Percentiles rank a stretch among this genome's conserved stretches.
Evolutionary conservation across 2,797 vertebrate genomes (phyloP).

Genomic region (Psittacula derbiana): DNA sequence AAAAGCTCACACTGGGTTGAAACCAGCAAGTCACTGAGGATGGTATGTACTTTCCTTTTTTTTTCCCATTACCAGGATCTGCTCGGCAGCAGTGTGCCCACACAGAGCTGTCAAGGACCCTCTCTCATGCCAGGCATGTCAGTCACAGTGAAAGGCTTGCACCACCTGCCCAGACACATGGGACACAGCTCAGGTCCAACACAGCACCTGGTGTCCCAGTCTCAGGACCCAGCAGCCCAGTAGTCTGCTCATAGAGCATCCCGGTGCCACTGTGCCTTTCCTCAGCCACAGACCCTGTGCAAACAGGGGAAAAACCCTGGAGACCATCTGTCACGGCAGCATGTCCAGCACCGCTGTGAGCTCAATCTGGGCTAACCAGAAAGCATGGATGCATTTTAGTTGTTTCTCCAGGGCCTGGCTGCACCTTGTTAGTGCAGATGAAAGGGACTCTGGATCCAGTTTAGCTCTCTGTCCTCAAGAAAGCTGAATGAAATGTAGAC

Average conservation of each 20-base stretch:
- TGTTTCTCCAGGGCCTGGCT: neutral
- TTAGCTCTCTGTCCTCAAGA: neutral
- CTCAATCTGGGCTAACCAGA: neutral
- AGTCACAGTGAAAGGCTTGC: neutral
- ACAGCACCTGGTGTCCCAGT: fast-evolving
- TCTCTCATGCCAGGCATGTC: neutral
- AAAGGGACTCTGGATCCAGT: neutral
- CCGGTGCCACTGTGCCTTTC: fast-evolving
- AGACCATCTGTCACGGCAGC: fast-evolving
- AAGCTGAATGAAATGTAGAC: conserved; percentile 13
- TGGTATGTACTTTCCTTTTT: neutral
- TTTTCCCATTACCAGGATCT: neutral
- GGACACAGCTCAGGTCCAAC: neutral
- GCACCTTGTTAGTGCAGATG: neutral
- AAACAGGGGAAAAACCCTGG: neutral
- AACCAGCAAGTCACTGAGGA: neutral
- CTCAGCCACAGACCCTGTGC: neutral
- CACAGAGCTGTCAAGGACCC: neutral
- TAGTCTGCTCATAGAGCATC: neutral
- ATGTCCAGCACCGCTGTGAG: fast-evolving
- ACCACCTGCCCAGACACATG: neutral
- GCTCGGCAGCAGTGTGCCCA: neutral
- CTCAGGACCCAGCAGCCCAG: neutral
- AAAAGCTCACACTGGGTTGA: neutral
- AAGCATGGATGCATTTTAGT: neutral